Base-by-base conservation (phyloP, 2,888 invertebrate genomes). In the Epirrita christyi region DNA sequence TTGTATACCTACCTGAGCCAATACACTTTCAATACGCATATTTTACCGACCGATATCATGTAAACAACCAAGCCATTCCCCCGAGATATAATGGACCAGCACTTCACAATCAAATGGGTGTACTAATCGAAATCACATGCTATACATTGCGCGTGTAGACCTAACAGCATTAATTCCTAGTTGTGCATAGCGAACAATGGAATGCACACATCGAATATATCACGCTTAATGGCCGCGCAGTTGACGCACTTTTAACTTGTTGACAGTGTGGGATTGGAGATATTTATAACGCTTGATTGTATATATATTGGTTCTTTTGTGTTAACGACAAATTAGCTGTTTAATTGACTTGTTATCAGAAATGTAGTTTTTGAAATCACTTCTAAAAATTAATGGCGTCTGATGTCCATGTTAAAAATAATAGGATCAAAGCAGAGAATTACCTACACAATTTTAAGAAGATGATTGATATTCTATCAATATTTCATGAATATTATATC, bases 221-320 rank as follows among this genome's bases (percentile, higher is more conserved):
- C 82, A 83, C 68, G 59, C 50, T 59, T 82, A 82, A 83, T 81
- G 77, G 80, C 71, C 59, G 67, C 73, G 70, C 68, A 75, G 80
- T 75, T 80, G 80, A 80, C 78, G 78, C 74, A 77, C 69, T 80
- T 78, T 81, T 78, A 72, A 83, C 73, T 78, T 82, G 85, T 82
- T 75, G 80, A 76, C 78, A 79, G 71, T 68, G 74, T 71, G 72
- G 73, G 60, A 21, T 21, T 21, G 21, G 21, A 58, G 73, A 71
- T 74, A 76, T 74, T 70, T 76, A 61, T 55, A 59, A 57, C 51
- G 59, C 55, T 48, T 55, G 36, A 55, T 55, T 53, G n/a, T n/a
- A n/a, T n/a, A n/a, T n/a, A 54, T 47, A 61, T 63, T 61, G 49
- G 50, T 51, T 52, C 15, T 59, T 57, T 64, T 55, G 51, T 54